Percentiles rank a stretch among this genome's conserved stretches.
phyloP scores from a whole-genome alignment of 2,888 invertebrate species.

The Eudemis profundana region DNA sequence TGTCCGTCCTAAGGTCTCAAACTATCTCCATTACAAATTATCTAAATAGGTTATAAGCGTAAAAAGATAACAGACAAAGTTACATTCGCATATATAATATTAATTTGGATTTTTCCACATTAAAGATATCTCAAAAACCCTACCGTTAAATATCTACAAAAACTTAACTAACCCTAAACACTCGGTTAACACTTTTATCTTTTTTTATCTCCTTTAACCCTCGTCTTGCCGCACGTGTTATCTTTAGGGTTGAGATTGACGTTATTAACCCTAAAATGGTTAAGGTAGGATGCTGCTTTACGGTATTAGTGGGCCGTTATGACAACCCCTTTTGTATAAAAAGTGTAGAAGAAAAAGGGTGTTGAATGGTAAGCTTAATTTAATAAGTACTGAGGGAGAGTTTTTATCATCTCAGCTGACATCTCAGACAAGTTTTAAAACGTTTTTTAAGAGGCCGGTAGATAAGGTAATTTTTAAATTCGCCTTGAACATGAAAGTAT shows the following conservation, averaged over 20 bases:
- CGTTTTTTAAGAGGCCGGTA: background rate
- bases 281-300: slow-evolving; percentile 68
- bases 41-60: too few relatives aligned
- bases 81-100: too few relatives aligned
- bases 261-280: slow-evolving; percentile 72
- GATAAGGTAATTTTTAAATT: slow-evolving; percentile 2
- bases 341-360: slow-evolving; percentile 26
- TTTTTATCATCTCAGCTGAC: slow-evolving; percentile 20
- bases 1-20: too few relatives aligned
- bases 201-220: slow-evolving; percentile 63
- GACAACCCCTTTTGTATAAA: slow-evolving; percentile 30
- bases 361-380: slow-evolving; percentile 40
- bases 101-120: background rate
- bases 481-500: too few relatives aligned
- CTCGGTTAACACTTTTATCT: slow-evolving; percentile 47
- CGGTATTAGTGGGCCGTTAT: slow-evolving; percentile 47
- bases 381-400: slow-evolving; percentile 33
- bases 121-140: slow-evolving; percentile 8
- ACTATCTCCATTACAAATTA: too few relatives aligned
- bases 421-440: slow-evolving; percentile 10
- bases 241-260: slow-evolving; percentile 63
- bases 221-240: slow-evolving; percentile 73
- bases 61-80: too few relatives aligned
- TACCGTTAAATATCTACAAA: slow-evolving; percentile 23
- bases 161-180: slow-evolving; percentile 38